Evolutionary conservation across 1,140 invertebrate species (phyloP).

Genomic region (Musca vetustissima): DNA sequence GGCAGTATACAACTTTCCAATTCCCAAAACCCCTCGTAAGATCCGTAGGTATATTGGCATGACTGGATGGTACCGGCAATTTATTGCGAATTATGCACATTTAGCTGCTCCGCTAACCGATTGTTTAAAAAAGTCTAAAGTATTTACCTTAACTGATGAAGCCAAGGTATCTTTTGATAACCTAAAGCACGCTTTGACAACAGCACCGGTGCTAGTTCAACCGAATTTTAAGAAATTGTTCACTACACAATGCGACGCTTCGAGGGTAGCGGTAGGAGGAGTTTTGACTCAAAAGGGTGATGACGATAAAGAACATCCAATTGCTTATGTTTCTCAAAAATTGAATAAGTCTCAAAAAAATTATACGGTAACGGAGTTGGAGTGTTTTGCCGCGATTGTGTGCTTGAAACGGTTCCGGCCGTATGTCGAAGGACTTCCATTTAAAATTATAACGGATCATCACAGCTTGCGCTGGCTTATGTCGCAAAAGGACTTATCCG

Average conservation of each 20-base stretch:
- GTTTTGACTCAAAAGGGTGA: slow-evolving; percentile 44
- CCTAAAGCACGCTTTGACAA: slow-evolving; percentile 39
- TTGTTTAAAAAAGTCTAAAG: slow-evolving; percentile 12
- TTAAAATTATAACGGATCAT: slow-evolving; percentile 26
- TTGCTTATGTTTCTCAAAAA: slow-evolving; percentile 49
- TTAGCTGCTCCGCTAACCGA: slow-evolving; percentile 27
- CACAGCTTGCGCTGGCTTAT: too few species aligned
- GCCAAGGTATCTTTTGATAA: slow-evolving; percentile 41
- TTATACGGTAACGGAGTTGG: slow-evolving; percentile 24
- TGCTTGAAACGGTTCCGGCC: slow-evolving; percentile 21
- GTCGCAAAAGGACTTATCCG: slow-evolving; percentile 29
- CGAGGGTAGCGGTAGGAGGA: slow-evolving; percentile 41
- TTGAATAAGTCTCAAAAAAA: slow-evolving; percentile 32
- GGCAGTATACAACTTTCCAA: slow-evolving; percentile 33
- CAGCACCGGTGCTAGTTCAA: slow-evolving; percentile 42
- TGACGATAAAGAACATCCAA: slow-evolving; percentile 35
- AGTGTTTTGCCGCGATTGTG: slow-evolving; percentile 25
- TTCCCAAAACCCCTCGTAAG: slow-evolving; percentile 39
- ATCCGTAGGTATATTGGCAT: slow-evolving; percentile 56
- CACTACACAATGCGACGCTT: slow-evolving; percentile 49
- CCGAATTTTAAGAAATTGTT: slow-evolving; percentile 48
- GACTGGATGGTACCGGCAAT: slow-evolving; percentile 49
- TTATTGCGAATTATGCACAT: slow-evolving; percentile 44
- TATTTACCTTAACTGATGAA: slow-evolving; percentile 34
- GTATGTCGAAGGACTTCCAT: slow-evolving; percentile 18